A percentile compares a stretch with the other conserved stretches of the same genome.
Evolutionary conservation across 2,797 vertebrate genomes (phyloP).

Genomic region (Chiroxiphia lanceolata): DNA sequence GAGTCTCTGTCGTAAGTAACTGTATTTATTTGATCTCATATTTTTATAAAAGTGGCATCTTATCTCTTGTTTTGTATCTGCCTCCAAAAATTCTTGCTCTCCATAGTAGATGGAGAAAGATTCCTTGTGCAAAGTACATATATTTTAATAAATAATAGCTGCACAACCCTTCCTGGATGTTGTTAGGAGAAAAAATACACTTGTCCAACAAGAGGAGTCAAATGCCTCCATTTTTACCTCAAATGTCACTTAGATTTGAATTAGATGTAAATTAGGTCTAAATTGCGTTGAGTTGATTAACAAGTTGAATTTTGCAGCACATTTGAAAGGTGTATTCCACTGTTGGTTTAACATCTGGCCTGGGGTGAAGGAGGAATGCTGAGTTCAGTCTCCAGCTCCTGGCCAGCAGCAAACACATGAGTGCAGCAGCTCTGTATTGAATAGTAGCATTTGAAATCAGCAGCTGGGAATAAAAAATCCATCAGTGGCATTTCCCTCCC

Average conservation of each 20-base stretch:
- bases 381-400: not conserved
- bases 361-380: not conserved
- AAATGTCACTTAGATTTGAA: not conserved
- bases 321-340: rapidly evolving
- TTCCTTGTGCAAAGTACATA: not conserved
- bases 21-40: not conserved
- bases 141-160: not conserved
- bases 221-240: not conserved
- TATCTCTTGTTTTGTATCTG: not conserved
- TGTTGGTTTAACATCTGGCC: not conserved
- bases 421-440: rapidly evolving
- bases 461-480: not conserved
- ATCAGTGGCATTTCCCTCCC: not conserved
- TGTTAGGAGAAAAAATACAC: not conserved
- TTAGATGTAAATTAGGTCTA: not conserved
- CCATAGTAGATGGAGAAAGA: not conserved
- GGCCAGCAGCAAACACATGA: rapidly evolving
- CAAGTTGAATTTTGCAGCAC: not conserved
- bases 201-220: not conserved
- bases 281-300: not conserved
- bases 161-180: not conserved
- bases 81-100: not conserved
- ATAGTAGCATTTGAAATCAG: not conserved
- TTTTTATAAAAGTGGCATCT: not conserved
- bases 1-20: not conserved